Conservation (phyloP, 2,113 vertebrate genomes). For the Oncorhynchus masou region DNA sequence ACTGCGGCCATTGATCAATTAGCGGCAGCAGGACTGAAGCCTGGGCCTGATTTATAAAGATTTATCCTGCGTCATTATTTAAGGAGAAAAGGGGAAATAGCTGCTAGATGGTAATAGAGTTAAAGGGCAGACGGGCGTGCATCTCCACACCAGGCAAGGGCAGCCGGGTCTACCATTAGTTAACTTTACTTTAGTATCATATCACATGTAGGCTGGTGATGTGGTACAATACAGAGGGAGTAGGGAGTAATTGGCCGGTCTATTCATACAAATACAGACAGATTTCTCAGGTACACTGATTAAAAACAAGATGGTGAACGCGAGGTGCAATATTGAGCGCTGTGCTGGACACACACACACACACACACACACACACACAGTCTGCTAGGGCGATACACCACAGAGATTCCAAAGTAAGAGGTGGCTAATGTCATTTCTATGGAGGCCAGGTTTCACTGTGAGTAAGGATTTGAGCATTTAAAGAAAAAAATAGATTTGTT, state of each 20-base stretch:
- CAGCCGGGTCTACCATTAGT: conserved; percentile 49
- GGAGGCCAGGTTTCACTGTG: too few relatives aligned
- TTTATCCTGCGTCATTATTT: conserved; percentile 66
- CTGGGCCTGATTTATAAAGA: conserved; percentile 63
- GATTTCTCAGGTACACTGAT: too few relatives aligned
- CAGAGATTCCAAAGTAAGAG: background rate
- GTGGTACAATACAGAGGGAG: too few relatives aligned
- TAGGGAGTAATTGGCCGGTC: too few relatives aligned
- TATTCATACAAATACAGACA: too few relatives aligned
- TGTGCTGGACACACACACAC: background rate
- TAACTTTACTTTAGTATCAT: conserved; percentile 44
- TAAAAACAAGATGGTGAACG: too few relatives aligned
- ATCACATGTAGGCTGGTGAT: too few relatives aligned
- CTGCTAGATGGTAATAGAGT: conserved; percentile 62
- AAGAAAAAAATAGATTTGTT: too few relatives aligned
- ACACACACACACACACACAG: background rate
- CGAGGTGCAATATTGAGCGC: too few relatives aligned
- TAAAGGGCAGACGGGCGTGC: conserved; percentile 43
- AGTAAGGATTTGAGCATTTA: too few relatives aligned
- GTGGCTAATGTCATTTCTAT: background rate
- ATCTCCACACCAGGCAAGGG: conserved; percentile 56
- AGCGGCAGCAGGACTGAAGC: conserved; percentile 58
- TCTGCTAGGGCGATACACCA: background rate
- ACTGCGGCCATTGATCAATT: conserved; percentile 66
- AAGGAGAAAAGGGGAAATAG: conserved; percentile 60